phyloP scores from a whole-genome alignment of 2,888 invertebrate genomes.

The Drosophila differens region DNA sequence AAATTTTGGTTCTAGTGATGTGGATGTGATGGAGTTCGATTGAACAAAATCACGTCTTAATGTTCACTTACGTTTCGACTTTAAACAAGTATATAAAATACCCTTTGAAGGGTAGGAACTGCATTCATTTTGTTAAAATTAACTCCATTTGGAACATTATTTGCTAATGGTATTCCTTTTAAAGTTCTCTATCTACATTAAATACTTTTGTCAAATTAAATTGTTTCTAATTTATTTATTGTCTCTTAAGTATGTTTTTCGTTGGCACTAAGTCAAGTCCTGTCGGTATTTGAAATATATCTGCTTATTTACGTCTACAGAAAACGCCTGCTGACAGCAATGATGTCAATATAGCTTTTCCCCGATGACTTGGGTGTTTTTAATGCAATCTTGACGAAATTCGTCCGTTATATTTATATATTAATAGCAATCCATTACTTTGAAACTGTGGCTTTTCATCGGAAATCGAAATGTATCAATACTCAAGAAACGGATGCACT shows the following conservation, averaged over 20 bases:
- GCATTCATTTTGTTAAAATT: neutral
- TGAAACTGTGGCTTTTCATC: neutral
- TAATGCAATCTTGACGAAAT: neutral
- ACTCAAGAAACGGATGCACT: neutral
- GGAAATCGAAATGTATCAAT: neutral
- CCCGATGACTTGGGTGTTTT: neutral
- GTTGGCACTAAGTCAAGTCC: neutral
- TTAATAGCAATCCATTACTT: neutral
- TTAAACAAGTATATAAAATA: neutral
- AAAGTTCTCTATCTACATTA: neutral
- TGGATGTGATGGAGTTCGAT: neutral
- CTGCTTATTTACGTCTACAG: no score
- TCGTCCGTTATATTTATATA: neutral
- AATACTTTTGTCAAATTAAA: neutral
- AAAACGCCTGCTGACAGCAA: neutral
- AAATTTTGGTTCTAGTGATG: neutral
- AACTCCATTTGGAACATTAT: neutral
- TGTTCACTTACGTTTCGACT: neutral
- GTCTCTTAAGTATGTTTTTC: neutral
- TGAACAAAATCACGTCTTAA: neutral
- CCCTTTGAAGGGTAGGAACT: neutral
- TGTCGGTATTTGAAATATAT: neutral
- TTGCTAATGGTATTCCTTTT: neutral
- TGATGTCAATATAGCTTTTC: neutral
- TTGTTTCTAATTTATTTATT: neutral